Evolutionary conservation across 1,140 invertebrate genomes (phyloP).

Genomic region (Marisa cornuarietis): DNA sequence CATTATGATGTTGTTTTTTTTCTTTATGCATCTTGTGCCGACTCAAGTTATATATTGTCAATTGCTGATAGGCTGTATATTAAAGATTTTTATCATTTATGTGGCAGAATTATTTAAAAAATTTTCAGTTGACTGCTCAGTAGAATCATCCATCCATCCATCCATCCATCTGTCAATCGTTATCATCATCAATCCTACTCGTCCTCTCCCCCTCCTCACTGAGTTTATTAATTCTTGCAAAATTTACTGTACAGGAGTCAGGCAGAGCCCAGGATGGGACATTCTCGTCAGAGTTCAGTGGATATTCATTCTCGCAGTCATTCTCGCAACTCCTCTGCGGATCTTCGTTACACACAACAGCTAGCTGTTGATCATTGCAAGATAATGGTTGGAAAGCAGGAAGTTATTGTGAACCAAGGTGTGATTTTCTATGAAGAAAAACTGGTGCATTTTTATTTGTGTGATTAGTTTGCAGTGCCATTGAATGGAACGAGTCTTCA

Average conservation of each 20-base stretch:
- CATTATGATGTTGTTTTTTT: not conserved
- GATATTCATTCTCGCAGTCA: constrained; percentile 23
- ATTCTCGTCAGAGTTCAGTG: constrained; percentile 25
- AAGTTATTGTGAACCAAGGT: constrained; percentile 10
- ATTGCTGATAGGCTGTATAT: not conserved
- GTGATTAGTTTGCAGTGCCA: no score
- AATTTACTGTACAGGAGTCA: constrained; percentile 29
- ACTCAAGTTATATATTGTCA: not conserved
- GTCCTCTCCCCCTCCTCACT: no score
- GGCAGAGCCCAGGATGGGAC: constrained; percentile 28
- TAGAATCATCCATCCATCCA: no score
- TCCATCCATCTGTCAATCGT: no score
- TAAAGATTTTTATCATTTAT: not conserved
- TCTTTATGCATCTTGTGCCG: no score
- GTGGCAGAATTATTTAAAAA: not conserved
- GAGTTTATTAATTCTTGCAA: no score
- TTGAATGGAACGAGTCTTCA: no score
- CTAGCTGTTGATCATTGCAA: constrained; percentile 24
- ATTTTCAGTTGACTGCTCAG: no score
- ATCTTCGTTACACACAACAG: constrained; percentile 27
- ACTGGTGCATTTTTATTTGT: no score
- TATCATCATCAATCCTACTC: no score
- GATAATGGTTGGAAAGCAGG: constrained; percentile 12
- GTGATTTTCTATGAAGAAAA: not conserved
- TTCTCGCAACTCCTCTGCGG: constrained; percentile 31